Evolutionary conservation across 1,140 invertebrate species (phyloP).

Genomic region (Philopotamus ludificatus): DNA sequence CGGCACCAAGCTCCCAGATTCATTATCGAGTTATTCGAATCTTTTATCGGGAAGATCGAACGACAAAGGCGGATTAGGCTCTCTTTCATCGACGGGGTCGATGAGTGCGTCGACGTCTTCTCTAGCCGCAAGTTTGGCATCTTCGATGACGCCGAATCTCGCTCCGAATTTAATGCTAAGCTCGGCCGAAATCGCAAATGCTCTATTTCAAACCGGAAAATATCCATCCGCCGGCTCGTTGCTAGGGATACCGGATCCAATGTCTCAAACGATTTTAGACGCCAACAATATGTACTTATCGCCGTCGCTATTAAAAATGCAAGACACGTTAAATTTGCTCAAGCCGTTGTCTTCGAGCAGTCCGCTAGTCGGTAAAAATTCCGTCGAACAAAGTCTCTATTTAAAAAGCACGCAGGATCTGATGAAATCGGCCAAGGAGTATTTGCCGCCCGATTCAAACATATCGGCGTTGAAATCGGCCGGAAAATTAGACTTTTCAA

Average conservation of each 20-base stretch:
- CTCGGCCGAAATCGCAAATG: slow-evolving; percentile 60
- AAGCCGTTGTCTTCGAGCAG: slow-evolving; percentile 53
- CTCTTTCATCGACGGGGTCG: slow-evolving; percentile 41
- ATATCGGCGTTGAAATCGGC: slow-evolving; percentile 47
- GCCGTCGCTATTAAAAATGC: slow-evolving; percentile 56
- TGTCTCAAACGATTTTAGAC: slow-evolving; percentile 67
- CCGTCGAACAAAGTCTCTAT: slow-evolving; percentile 50
- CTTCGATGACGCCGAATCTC: slow-evolving; percentile 53
- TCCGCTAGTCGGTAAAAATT: slow-evolving; percentile 50
- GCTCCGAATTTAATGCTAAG: slow-evolving; percentile 61
- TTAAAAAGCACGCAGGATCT: slow-evolving; percentile 54
- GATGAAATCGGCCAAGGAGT: slow-evolving; percentile 53
- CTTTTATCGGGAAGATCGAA: slow-evolving; percentile 47
- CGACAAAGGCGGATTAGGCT: slow-evolving; percentile 44
- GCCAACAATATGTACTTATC: slow-evolving; percentile 69
- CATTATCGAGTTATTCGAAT: slow-evolving; percentile 50
- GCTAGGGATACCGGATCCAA: slow-evolving; percentile 63
- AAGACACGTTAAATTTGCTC: slow-evolving; percentile 49
- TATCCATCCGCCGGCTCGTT: slow-evolving; percentile 58
- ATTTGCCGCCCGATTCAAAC: slow-evolving; percentile 53
- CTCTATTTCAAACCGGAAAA: slow-evolving; percentile 61
- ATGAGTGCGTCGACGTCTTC: slow-evolving; percentile 24
- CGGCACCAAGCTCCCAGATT: slow-evolving; percentile 50
- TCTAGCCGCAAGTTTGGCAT: slow-evolving; percentile 42
- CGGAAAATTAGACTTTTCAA: slow-evolving; percentile 46